Conservation (phyloP, 2,113 vertebrate genomes). For the Eptatretus burgeri region DNA sequence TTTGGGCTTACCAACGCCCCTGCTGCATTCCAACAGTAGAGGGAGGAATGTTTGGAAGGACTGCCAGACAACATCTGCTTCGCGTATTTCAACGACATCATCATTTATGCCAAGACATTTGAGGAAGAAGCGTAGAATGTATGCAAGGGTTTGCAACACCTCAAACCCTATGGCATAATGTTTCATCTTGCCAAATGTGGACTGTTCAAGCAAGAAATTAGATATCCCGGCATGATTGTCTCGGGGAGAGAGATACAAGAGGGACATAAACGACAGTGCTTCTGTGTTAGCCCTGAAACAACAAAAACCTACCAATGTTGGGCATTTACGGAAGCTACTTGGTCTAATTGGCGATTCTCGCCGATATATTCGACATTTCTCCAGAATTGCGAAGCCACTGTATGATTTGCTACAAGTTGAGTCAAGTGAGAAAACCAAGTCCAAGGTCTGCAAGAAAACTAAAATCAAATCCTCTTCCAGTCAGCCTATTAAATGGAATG, state of each 20-base stretch:
- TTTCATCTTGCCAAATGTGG: conserved; percentile 7
- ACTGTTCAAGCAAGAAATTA: conserved; percentile 7
- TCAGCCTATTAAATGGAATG: not conserved
- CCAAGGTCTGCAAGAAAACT: not conserved
- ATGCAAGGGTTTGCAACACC: not conserved
- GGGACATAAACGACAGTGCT: conserved; percentile 10
- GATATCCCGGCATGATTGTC: conserved; percentile 8
- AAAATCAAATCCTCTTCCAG: not conserved
- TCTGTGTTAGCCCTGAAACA: conserved; percentile 5
- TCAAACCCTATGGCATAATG: conserved; percentile 8
- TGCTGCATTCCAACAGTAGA: conserved; percentile 10
- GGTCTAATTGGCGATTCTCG: conserved; percentile 8
- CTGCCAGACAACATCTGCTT: conserved; percentile 9
- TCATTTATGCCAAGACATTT: conserved; percentile 10
- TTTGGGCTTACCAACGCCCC: conserved; percentile 9
- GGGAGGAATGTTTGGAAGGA: conserved; percentile 10
- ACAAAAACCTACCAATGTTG: not conserved
- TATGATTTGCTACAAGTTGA: conserved; percentile 7
- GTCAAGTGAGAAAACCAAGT: too few species aligned
- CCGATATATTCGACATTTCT: conserved; percentile 5
- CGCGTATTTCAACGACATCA: conserved; percentile 9
- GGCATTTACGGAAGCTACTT: conserved; percentile 6
- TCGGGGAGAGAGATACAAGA: conserved; percentile 8
- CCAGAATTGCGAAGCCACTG: conserved; percentile 10
- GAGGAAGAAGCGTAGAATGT: conserved; percentile 8